Conservation (phyloP, 2,113 vertebrate species). For the Xiphophorus hellerii region DNA sequence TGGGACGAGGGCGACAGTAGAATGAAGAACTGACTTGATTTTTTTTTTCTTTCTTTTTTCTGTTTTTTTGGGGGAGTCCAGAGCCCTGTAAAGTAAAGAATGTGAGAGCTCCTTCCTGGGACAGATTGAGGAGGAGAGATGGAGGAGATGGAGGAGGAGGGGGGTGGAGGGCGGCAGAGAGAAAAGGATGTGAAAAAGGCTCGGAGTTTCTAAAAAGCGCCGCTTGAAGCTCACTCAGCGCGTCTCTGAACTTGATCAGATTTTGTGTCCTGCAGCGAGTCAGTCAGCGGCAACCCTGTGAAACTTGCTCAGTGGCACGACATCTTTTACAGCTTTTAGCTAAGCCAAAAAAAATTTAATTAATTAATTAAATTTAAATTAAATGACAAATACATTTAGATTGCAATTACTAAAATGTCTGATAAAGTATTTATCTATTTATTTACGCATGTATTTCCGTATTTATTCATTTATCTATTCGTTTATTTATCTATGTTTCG, state of each 20-base stretch:
- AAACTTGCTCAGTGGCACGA: constrained; percentile 85
- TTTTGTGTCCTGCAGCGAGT: constrained; percentile 95
- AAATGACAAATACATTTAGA: constrained; percentile 55
- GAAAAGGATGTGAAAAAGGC: constrained; percentile 83
- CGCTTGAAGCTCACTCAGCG: constrained; percentile 89
- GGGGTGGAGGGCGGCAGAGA: not conserved
- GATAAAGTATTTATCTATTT: constrained; percentile 75
- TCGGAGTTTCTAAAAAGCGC: constrained; percentile 88
- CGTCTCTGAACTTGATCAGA: constrained; percentile 99
- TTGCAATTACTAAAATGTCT: constrained; percentile 90
- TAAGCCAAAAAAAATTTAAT: constrained; percentile 72
- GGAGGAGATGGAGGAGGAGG: not conserved
- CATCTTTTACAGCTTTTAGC: constrained; percentile 29
- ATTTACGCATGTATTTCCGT: not conserved
- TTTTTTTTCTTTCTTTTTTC: constrained; percentile 31
- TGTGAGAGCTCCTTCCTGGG: constrained; percentile 84
- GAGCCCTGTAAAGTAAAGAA: constrained; percentile 86
- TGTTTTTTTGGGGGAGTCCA: constrained; percentile 40
- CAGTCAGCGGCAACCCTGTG: constrained; percentile 87
- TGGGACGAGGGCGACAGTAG: constrained; percentile 73
- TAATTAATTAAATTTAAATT: too few species aligned
- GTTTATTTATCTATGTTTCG: constrained; percentile 80
- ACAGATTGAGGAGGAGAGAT: constrained; percentile 71
- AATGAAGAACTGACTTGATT: constrained; percentile 80
- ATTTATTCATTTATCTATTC: not conserved